phyloP scores from a whole-genome alignment of 2,113 vertebrate genomes.

The Tonatia bakeri region DNA sequence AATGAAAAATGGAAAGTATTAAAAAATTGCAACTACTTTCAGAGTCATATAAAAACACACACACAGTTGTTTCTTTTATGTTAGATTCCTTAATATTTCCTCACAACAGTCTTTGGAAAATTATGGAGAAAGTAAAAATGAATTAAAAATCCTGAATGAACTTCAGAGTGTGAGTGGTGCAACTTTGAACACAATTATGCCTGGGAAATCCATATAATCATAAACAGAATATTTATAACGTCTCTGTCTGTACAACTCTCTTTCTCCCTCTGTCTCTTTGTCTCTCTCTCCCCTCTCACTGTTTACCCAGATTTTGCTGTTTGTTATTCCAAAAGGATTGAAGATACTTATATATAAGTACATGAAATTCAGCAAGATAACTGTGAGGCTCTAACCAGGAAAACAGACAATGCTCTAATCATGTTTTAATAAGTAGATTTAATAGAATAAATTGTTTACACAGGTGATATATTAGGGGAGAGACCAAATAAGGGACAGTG shows the following conservation, averaged over 20 bases:
- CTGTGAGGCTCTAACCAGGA: background rate
- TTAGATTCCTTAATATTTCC: background rate
- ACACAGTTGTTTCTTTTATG: background rate
- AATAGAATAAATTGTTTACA: background rate
- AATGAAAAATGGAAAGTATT: conserved; percentile 42
- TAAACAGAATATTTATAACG: background rate
- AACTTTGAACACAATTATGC: background rate
- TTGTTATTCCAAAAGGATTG: background rate
- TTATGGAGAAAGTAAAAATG: background rate
- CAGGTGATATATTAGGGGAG: background rate
- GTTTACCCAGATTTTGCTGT: background rate
- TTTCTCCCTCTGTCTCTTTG: background rate
- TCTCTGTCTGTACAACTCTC: background rate
- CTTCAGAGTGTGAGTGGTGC: background rate
- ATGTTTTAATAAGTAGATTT: background rate
- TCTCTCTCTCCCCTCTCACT: background rate
- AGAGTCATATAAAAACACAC: background rate
- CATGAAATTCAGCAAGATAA: background rate
- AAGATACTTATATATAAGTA: background rate
- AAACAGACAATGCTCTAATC: background rate
- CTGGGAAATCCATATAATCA: background rate
- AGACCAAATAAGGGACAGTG: background rate
- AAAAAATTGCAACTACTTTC: conserved; percentile 5
- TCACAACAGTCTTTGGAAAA: background rate
- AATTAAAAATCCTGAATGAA: conserved; percentile 3